Evolutionary conservation across 2,888 invertebrate species (phyloP).

Genomic region (Eupeodes latifasciatus): DNA sequence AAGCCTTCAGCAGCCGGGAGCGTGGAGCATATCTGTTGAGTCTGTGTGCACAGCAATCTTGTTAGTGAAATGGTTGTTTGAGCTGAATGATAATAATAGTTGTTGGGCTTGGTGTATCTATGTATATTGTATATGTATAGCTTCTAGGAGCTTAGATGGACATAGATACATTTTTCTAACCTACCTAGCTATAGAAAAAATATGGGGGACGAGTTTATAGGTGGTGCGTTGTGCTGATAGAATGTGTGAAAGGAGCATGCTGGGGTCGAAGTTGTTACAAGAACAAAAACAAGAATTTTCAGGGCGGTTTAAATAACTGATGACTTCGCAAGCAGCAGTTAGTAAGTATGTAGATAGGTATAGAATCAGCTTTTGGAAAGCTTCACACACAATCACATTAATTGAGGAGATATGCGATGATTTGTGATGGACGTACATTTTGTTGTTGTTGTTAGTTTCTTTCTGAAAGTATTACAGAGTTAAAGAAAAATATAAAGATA

Average conservation of each 20-base stretch:
- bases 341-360: neutral
- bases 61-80: slow-evolving; percentile 72
- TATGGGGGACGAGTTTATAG: slow-evolving; percentile 47
- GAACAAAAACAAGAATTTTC: slow-evolving; percentile 47
- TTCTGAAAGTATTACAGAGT: slow-evolving; percentile 20
- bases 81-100: slow-evolving; percentile 59
- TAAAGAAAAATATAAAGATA: neutral
- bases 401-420: slow-evolving; percentile 51
- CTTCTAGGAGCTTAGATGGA: slow-evolving; percentile 35
- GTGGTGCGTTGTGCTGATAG: neutral
- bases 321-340: slow-evolving; percentile 33
- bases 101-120: neutral
- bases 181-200: neutral
- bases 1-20: slow-evolving; percentile 37
- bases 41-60: slow-evolving; percentile 73
- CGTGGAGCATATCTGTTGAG: slow-evolving; percentile 60
- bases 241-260: slow-evolving; percentile 24
- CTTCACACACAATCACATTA: slow-evolving; percentile 58
- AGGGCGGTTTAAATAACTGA: slow-evolving; percentile 59
- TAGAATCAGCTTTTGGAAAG: slow-evolving; percentile 17
- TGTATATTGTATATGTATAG: neutral
- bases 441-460: neutral
- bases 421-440: slow-evolving; percentile 38
- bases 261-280: slow-evolving; percentile 38
- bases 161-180: neutral